Percentiles rank a stretch among this genome's conserved stretches.
Conservation (phyloP, 2,888 invertebrate species). For the Camptogramma bilineatum region DNA sequence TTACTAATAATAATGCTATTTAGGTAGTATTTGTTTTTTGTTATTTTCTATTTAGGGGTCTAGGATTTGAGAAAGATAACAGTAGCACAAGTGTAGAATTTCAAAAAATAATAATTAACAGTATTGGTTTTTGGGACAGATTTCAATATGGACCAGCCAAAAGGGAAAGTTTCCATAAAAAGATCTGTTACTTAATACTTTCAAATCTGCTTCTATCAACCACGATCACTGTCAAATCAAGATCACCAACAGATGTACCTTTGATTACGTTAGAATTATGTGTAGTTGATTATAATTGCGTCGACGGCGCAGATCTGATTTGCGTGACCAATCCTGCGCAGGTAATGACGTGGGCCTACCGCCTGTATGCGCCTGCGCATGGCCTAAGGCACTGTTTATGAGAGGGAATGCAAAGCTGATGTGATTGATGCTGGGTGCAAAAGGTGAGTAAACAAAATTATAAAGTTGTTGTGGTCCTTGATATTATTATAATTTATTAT, state of each 20-base stretch:
- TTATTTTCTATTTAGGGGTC: too few species aligned
- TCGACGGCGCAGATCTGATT: slow-evolving; percentile 80
- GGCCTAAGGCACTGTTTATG: slow-evolving; percentile 16
- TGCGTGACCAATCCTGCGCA: slow-evolving; percentile 79
- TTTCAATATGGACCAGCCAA: too few species aligned
- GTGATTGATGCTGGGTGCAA: slow-evolving; percentile 1
- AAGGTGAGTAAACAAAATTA: not conserved
- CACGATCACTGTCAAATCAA: slow-evolving; percentile 35
- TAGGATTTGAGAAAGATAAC: too few species aligned
- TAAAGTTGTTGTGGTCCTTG: not conserved
- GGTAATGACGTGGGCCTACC: slow-evolving; percentile 78
- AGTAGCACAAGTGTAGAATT: too few species aligned
- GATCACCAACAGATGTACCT: slow-evolving; percentile 73
- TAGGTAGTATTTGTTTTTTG: too few species aligned
- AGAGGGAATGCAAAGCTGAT: not conserved
- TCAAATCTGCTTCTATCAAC: slow-evolving; percentile 19
- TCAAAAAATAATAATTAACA: too few species aligned
- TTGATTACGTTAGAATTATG: slow-evolving; percentile 84
- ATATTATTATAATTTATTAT: not conserved
- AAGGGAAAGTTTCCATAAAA: too few species aligned
- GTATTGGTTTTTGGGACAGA: too few species aligned
- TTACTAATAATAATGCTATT: too few species aligned
- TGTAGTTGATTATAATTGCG: slow-evolving; percentile 84
- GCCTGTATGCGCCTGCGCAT: slow-evolving; percentile 54
- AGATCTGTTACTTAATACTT: slow-evolving; percentile 2